Percentiles rank a stretch among this genome's conserved stretches.
Conservation (phyloP, 2,888 invertebrate genomes). For the Crematogaster levior region DNA sequence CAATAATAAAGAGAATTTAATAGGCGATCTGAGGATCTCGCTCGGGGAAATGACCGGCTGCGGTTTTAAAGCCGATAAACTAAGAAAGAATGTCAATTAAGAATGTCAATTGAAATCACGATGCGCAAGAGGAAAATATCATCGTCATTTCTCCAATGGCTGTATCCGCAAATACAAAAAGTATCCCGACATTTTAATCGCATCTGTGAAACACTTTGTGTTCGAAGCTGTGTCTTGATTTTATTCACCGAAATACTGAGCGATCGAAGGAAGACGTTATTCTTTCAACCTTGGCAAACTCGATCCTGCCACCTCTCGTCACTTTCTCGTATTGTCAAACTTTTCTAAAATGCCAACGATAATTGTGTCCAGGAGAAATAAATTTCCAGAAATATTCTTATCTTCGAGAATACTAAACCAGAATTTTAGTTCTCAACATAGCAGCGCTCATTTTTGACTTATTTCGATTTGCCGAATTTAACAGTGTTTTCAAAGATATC, state of each 20-base stretch:
- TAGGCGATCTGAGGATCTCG: neutral
- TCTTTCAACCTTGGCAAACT: conserved; percentile 42
- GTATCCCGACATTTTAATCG: neutral
- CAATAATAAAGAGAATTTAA: neutral
- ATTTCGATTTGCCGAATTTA: neutral
- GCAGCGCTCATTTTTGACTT: neutral
- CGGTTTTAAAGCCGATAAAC: conserved; percentile 22
- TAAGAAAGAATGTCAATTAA: neutral
- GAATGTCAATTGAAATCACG: neutral
- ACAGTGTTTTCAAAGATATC: neutral
- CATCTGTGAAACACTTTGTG: neutral
- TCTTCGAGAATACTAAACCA: neutral
- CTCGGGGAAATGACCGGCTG: neutral
- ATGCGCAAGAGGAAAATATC: neutral
- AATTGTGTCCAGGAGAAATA: neutral
- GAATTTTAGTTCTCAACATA: neutral
- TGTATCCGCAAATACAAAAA: no score
- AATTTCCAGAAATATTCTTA: neutral
- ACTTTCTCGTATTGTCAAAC: conserved; percentile 24
- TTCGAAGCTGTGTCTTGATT: conserved; percentile 17
- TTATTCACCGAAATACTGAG: neutral
- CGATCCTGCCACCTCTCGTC: conserved; percentile 10
- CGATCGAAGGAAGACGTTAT: conserved; percentile 18
- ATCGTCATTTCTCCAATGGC: conserved; percentile 12
- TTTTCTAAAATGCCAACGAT: conserved; percentile 21